phyloP scores from a whole-genome alignment of 2,113 vertebrate species.

The Eublepharis macularius region DNA sequence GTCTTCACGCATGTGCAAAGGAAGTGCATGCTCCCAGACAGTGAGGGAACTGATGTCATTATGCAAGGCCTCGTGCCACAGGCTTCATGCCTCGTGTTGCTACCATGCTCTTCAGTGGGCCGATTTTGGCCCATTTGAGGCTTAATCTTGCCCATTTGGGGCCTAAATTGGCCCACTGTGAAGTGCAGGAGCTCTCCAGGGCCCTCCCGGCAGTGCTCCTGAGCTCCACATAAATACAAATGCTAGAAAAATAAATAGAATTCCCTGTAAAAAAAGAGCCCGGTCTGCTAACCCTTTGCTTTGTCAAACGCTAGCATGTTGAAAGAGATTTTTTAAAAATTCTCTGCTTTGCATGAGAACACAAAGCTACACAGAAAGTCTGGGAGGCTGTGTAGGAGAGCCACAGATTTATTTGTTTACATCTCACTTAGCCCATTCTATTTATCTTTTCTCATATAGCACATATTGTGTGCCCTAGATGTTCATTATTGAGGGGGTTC shows the following conservation, averaged over 20 bases:
- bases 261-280: not conserved
- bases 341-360: conserved; percentile 7
- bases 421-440: conserved; percentile 34
- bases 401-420: conserved; percentile 35
- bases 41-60: no score
- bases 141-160: no score
- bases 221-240: not conserved
- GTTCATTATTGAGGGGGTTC: conserved; percentile 44
- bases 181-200: no score
- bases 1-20: no score
- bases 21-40: no score
- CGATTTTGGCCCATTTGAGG: no score
- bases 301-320: not conserved
- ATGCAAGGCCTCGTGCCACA: no score
- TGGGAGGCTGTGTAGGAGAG: conserved; percentile 20
- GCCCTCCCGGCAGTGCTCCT: no score
- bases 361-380: not conserved
- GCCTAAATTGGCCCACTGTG: no score
- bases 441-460: conserved; percentile 33
- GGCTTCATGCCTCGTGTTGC: no score
- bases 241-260: not conserved
- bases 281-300: not conserved
- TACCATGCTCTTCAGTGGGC: no score
- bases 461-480: not conserved
- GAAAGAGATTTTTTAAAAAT: not conserved